Base-by-base conservation (phyloP, 2,797 vertebrate species). In the Psittacula derbiana region DNA sequence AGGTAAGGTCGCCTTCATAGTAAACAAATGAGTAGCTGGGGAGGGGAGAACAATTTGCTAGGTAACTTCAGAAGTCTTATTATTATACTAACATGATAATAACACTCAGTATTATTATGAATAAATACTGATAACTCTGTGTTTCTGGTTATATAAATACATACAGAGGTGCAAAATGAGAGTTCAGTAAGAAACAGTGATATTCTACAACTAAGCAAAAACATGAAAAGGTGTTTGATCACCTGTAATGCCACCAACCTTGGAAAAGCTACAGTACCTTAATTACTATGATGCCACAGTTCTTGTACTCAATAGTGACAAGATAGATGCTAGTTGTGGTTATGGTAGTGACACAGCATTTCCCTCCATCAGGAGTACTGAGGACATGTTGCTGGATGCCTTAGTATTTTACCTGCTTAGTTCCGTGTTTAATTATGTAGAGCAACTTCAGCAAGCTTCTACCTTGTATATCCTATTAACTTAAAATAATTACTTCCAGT, bases 371-470 rank as follows among this genome's bases (percentile, higher is more conserved):
- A 62, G 21, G 17, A 75, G 1, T 33, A 85, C 0, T 40, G 55
- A 89, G 64, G 58, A 55, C 6, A 38, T 15, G 3, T 28, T 78
- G 55, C 25, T 31, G 28, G 55, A 93, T 36, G 81, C 12, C 33
- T 76, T 28, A 47, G 31, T 31, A 70, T 61, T 85, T 78, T 40
- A 83, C 60, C 85, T 88, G 44, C 18, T 60, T 62, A 78, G 33
- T 83, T 90, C 61, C 46, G 12, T 49, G 43, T 88, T 95, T 87
- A 94, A 93, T 85, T 89, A 93, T 47, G 49, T 24, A 89, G 36
- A 69, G 40, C 53, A 72, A 75, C 78, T 85, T 80, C 64, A 82
- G 46, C n/a, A 90, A 91, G 62, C 30, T 82, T 46, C 31, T 44
- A 33, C 46, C 30, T 62, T 72, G 53, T 76, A 30, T 60, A 82